Conservation (phyloP, 2,888 invertebrate species). For the Erebia epiphron region DNA sequence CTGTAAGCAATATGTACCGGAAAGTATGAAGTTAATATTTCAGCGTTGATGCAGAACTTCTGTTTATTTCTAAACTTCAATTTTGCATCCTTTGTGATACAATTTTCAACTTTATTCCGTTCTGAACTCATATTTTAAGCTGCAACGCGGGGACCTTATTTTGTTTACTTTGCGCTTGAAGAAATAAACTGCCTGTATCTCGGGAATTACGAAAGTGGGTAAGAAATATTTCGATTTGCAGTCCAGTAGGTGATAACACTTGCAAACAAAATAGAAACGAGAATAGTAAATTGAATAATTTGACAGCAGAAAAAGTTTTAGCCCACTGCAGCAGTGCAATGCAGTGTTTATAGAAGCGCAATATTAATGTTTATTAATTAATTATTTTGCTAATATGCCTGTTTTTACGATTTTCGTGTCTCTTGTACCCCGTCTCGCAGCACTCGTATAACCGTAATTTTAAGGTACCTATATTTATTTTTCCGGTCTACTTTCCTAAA, state of each 20-base stretch:
- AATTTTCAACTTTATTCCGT: constrained; percentile 51
- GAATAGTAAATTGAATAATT: background rate
- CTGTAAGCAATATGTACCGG: background rate
- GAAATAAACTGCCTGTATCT: constrained; percentile 35
- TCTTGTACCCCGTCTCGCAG: no score
- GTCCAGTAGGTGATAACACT: background rate
- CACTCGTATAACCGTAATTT: no score
- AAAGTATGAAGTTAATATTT: constrained; percentile 34
- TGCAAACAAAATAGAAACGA: background rate
- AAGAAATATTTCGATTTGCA: constrained; percentile 30
- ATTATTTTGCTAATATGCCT: no score
- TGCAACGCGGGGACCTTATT: constrained; percentile 47
- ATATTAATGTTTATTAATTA: no score
- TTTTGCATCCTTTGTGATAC: constrained; percentile 46
- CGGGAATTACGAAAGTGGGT: constrained; percentile 31
- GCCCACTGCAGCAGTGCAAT: background rate
- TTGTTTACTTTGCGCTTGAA: constrained; percentile 48
- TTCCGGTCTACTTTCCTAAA: background rate
- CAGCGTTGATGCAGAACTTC: constrained; percentile 53
- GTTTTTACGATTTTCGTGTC: no score
- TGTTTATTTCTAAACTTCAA: constrained; percentile 42
- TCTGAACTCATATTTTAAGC: constrained; percentile 53
- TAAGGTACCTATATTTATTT: background rate
- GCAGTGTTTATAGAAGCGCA: background rate
- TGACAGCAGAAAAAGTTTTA: background rate